Evolutionary conservation across 2,888 invertebrate species (phyloP), one percentile per base, ranked within the genome.

Genomic region (Cerastis rubricosa): DNA sequence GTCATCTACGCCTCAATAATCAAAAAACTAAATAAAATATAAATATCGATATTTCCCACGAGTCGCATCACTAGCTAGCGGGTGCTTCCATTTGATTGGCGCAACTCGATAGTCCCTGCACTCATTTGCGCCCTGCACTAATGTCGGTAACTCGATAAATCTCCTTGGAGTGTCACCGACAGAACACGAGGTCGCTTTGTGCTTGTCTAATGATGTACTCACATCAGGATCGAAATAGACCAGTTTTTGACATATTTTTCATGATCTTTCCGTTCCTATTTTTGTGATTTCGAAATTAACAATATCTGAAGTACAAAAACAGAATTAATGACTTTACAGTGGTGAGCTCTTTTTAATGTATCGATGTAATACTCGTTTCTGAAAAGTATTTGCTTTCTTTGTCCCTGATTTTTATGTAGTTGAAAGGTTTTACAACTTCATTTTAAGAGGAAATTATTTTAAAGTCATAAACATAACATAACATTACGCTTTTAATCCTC

Each of bases 1-100:
- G 22, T 22, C 6, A 63, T 19, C 2, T 35, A 14, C 17, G 6
- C 11, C 35, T 22, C 4, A 40, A 22, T 4, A 63, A 40, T 35
- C 25, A 51, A 29, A 40, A 63, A 2, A 40, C 17, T 22, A 17
- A 2, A 4, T 2, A 35, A 63, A 19, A 25, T 17, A 54, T 25
- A 19, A 19, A 59, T 25, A 89, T 92, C 91, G 92, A 91, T 67
- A 90, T 59, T 83, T 87, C 87, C 79, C 87, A 88, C 85, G 83
- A 72, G 9, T 54, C 76, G n/a, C 95, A 90, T 85, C 95, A 89
- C 95, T 95, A 94, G 29, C 35, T 8, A 88, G 88, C 93, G 93
- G 93, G 94, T 94, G 95, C 95, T 95, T 93, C 93, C 94, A 94
- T 94, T 93, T 95, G 96, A 96, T 96, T 96, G 96, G 94, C 94